A percentile compares a stretch with the other conserved stretches of the same genome.
Evolutionary conservation across 2,888 invertebrate species (phyloP).

Genomic region (Smittia aterrima): DNA sequence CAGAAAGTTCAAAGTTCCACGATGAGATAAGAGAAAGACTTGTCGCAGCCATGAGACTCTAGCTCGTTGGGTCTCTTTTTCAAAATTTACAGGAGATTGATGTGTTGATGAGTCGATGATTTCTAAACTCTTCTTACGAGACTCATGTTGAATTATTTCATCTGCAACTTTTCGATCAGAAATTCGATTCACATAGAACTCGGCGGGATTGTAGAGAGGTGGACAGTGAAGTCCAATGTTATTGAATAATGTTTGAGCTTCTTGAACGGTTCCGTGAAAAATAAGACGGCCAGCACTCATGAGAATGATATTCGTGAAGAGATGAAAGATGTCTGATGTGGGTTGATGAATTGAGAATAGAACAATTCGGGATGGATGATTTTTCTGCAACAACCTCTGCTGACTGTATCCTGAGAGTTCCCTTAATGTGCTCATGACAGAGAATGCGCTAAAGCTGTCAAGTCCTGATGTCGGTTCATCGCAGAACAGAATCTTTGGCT

Average conservation of each 20-base stretch:
- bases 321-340: conserved; percentile 77
- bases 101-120: background rate
- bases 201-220: conserved; percentile 77
- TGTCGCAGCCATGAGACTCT: conserved; percentile 52
- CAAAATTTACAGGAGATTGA: background rate
- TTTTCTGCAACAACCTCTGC: background rate
- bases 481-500: conserved; percentile 86
- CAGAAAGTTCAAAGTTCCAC: conserved; percentile 49
- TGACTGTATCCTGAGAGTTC: conserved; percentile 59
- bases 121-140: background rate
- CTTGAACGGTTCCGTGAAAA: conserved; percentile 71
- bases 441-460: conserved; percentile 84
- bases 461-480: conserved; percentile 93
- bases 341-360: conserved; percentile 91
- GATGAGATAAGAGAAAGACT: conserved; percentile 49
- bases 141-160: background rate
- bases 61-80: background rate
- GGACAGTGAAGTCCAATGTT: conserved; percentile 69
- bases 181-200: conserved; percentile 71
- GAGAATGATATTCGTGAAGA: conserved; percentile 77
- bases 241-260: conserved; percentile 67
- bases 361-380: conserved; percentile 61
- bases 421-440: conserved; percentile 70
- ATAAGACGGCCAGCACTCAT: conserved; percentile 76
- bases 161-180: conserved; percentile 48